Conservation (phyloP, 2,888 invertebrate genomes). For the Ariolimax columbianus region DNA sequence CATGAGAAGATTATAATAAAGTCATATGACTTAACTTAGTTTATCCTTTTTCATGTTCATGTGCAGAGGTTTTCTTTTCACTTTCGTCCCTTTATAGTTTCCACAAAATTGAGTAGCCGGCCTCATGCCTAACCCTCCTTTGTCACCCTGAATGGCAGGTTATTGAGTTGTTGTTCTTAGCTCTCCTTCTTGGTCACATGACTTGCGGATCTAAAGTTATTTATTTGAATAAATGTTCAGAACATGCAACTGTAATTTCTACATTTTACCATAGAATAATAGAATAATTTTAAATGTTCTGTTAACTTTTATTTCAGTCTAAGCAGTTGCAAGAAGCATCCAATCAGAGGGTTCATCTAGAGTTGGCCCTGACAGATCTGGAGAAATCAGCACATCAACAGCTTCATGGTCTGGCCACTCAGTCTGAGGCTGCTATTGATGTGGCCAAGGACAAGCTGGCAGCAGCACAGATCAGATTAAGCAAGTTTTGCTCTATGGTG, state of each 20-base stretch:
- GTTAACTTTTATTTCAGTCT: constrained; percentile 57
- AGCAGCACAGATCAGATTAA: constrained; percentile 63
- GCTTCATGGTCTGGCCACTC: constrained; percentile 72
- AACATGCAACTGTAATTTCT: neutral
- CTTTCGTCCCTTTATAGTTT: too few species aligned
- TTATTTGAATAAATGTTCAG: neutral
- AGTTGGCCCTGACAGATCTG: constrained; percentile 68
- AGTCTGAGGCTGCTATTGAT: constrained; percentile 77
- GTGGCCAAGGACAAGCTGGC: constrained; percentile 72
- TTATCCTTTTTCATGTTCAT: too few species aligned
- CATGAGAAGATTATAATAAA: too few species aligned
- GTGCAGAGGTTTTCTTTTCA: too few species aligned
- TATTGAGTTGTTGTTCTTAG: too few species aligned
- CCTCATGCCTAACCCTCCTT: too few species aligned
- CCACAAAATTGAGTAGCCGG: too few species aligned
- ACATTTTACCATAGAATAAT: neutral
- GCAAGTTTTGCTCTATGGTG: constrained; percentile 72
- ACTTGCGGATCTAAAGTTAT: too few species aligned
- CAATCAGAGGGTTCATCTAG: constrained; percentile 62
- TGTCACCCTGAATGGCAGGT: too few species aligned
- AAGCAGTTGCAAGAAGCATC: constrained; percentile 68
- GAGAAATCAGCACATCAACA: constrained; percentile 75
- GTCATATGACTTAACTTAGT: too few species aligned
- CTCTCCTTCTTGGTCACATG: too few species aligned
- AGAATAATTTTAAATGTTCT: neutral